These are phyloP conservation scores for Hormaphis cornu DNA, from an alignment of 1,140 invertebrate genomes.

Conservation along the genomic window DNA sequence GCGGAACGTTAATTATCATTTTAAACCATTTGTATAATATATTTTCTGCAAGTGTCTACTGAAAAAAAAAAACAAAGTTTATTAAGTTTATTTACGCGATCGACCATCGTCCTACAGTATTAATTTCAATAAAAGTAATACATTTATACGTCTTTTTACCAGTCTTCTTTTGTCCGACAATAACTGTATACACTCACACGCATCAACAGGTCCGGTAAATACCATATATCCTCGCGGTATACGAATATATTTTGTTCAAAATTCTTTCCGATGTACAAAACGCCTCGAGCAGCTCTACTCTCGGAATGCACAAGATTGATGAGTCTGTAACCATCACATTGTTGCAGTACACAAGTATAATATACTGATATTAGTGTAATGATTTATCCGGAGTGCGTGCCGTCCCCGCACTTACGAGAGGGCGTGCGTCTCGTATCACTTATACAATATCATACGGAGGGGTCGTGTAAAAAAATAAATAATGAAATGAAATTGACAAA, in stretches of 20 bases:
- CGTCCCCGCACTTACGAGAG: background rate
- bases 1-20: too few relatives aligned
- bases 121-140: background rate
- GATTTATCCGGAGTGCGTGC: slow-evolving; percentile 5
- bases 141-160: background rate
- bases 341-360: background rate
- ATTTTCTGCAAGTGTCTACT: too few relatives aligned
- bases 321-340: slow-evolving; percentile 14
- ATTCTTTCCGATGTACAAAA: background rate
- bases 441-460: background rate
- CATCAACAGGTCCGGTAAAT: background rate
- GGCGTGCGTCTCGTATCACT: background rate
- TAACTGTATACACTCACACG: background rate
- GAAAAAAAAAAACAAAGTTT: too few relatives aligned
- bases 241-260: background rate
- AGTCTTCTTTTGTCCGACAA: background rate
- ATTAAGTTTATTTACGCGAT: background rate
- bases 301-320: background rate
- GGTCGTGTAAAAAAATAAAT: background rate
- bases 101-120: background rate
- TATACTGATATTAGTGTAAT: background rate
- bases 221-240: background rate
- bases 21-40: too few relatives aligned
- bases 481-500: slow-evolving; percentile 18
- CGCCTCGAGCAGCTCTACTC: background rate